Conservation (phyloP, 1,140 invertebrate genomes). For the Zeugodacus cucurbitae region DNA sequence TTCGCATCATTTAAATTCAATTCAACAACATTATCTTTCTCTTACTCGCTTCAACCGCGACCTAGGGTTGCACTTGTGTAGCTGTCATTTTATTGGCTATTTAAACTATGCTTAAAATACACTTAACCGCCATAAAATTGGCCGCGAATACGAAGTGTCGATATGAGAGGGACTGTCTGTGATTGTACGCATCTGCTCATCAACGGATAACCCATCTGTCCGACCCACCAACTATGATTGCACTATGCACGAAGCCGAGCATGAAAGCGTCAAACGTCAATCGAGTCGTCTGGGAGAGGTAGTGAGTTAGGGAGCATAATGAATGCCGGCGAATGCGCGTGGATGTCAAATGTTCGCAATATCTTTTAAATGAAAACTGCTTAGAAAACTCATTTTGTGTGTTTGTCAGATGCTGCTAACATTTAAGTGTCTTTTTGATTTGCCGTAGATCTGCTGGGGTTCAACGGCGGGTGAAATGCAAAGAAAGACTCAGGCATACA, state of each 20-base stretch:
- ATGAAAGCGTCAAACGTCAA: slow-evolving; percentile 13
- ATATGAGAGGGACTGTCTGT: neutral
- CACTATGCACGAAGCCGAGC: neutral
- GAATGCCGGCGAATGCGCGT: neutral
- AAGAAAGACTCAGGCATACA: neutral
- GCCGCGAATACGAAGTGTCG: slow-evolving; percentile 8
- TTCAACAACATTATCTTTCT: neutral
- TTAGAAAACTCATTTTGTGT: slow-evolving; percentile 34
- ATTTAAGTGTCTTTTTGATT: slow-evolving; percentile 25
- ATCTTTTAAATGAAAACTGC: neutral
- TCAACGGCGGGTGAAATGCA: neutral
- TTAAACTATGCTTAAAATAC: slow-evolving; percentile 4
- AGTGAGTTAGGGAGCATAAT: neutral
- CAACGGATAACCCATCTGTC: neutral
- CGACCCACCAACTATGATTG: neutral
- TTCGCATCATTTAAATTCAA: slow-evolving; percentile 4
- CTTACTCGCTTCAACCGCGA: neutral
- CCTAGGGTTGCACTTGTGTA: neutral
- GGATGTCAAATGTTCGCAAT: neutral
- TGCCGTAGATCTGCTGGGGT: neutral
- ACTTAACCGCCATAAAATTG: slow-evolving; percentile 26
- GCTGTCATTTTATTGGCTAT: slow-evolving; percentile 3
- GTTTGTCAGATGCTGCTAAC: slow-evolving; percentile 6
- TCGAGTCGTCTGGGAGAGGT: neutral
- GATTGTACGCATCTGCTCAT: neutral